phyloP scores from a whole-genome alignment of 2,797 vertebrate species.

The Coregonus sp. region DNA sequence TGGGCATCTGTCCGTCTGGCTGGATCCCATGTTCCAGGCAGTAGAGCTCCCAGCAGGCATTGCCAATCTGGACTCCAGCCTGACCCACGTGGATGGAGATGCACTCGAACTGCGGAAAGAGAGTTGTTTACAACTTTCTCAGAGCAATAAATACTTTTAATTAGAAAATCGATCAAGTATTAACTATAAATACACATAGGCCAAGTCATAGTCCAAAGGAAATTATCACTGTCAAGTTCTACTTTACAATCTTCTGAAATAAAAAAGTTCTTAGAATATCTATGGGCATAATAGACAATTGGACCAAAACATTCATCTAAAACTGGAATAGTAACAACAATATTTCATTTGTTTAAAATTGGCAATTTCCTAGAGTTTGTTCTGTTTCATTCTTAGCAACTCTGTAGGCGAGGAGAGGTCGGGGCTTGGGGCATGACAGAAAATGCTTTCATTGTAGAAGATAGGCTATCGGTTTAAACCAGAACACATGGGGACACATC shows the following conservation, averaged over 20 bases:
- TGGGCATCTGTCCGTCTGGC: no score
- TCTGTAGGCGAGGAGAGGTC: not conserved
- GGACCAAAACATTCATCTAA: no score
- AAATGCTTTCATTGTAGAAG: not conserved
- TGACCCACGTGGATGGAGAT: no score
- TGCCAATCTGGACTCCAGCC: no score
- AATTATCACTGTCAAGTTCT: not conserved
- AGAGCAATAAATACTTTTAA: no score
- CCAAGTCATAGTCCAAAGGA: no score
- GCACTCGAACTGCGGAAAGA: not conserved
- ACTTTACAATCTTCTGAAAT: not conserved
- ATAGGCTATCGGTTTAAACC: not conserved
- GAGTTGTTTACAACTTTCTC: not conserved
- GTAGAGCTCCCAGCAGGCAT: no score
- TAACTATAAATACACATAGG: no score
- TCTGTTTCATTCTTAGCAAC: not conserved
- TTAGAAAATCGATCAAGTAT: no score
- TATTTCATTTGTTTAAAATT: not conserved
- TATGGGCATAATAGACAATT: no score
- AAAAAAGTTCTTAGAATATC: not conserved
- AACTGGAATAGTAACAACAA: no score
- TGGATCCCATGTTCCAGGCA: no score
- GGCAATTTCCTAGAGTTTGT: not conserved
- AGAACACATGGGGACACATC: not conserved
- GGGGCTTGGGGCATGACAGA: not conserved